phyloP scores from a whole-genome alignment of 2,113 vertebrate genomes.

The Pelobates fuscus region DNA sequence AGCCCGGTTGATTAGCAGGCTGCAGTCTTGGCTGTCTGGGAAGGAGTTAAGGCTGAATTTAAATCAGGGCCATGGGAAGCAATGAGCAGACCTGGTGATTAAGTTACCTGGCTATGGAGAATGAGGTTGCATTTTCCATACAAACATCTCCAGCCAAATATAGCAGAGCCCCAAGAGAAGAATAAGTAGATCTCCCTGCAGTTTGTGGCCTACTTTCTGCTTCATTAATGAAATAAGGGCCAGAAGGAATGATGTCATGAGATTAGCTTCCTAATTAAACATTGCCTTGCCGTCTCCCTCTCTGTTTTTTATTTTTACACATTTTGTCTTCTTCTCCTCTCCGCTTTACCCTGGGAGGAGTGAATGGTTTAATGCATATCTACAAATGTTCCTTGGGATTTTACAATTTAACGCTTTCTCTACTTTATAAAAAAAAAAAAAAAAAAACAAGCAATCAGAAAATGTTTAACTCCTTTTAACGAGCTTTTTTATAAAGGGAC shows the following conservation, averaged over 20 bases:
- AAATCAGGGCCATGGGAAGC: too few relatives aligned
- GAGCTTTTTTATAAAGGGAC: too few relatives aligned
- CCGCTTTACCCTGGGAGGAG: neutral
- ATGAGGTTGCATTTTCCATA: slow-evolving; percentile 65
- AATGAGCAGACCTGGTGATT: slow-evolving; percentile 2
- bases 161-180: slow-evolving; percentile 58
- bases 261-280: slow-evolving; percentile 73
- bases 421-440: too few relatives aligned
- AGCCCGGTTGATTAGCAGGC: too few relatives aligned
- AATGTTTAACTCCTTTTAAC: too few relatives aligned
- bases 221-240: slow-evolving; percentile 70
- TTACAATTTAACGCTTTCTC: neutral
- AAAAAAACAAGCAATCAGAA: too few relatives aligned
- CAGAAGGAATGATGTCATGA: slow-evolving; percentile 69
- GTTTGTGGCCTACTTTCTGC: slow-evolving; percentile 68
- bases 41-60: too few relatives aligned
- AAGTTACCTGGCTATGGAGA: slow-evolving; percentile 59
- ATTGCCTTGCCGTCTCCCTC: slow-evolving; percentile 56
- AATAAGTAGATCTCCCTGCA: slow-evolving; percentile 57
- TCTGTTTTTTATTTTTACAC: slow-evolving; percentile 25
- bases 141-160: slow-evolving; percentile 63
- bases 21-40: too few relatives aligned
- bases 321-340: neutral
- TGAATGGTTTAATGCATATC: neutral
- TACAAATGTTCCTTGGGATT: neutral